Base-by-base conservation (phyloP, 2,113 vertebrate species). In the Nothocercus nigrocapillus region DNA sequence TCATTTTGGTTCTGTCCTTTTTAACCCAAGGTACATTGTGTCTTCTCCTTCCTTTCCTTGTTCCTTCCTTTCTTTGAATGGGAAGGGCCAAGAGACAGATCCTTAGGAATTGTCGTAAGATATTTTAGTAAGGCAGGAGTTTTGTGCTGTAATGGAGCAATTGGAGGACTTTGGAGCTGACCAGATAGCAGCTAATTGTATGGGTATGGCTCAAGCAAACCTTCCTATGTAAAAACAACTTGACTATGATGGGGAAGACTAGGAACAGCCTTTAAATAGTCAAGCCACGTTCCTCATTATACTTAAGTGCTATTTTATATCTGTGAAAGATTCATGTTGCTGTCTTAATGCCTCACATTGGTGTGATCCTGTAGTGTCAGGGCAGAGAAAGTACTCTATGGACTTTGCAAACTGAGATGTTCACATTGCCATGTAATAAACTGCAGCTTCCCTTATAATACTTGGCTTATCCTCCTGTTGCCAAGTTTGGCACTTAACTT, bases 101-200 rank as follows among this genome's bases (percentile, higher is more conserved):
- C 68, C 54, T 96, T 95, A 95, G 74, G 88, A 80, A 88, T 94
- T 96, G 62, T 82, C 88, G 95, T 79, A 85, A 90, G 75, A 85
- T 92, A 88, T 90, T 91, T 93, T 94, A 86, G 77, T 90, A 86
- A 96, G 94, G 67, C 66, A 94, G 90, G 76, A 94, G 62, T 96
- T 89, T 82, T 86, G 80, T 87, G 85, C 17, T 9, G 30, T 88
- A 91, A 70, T 96, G 93, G 85, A 88, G 80, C 94, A 80, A 54
- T 93, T 94, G 93, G 91, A 88, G 94, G 93, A 74, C 90, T 96
- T 95, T 97, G 89, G 58, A 88, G 67, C 92, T 96, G 88, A 86
- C 88, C 61, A 34, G 81, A 62, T 75, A 92, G 83, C 91, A 93
- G 69, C 87, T 95, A 94, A 92, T 77, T 92, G 78, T 93, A 45